Evolutionary conservation across 2,797 vertebrate species (phyloP).

Genomic region (Protonibea diacanthus): DNA sequence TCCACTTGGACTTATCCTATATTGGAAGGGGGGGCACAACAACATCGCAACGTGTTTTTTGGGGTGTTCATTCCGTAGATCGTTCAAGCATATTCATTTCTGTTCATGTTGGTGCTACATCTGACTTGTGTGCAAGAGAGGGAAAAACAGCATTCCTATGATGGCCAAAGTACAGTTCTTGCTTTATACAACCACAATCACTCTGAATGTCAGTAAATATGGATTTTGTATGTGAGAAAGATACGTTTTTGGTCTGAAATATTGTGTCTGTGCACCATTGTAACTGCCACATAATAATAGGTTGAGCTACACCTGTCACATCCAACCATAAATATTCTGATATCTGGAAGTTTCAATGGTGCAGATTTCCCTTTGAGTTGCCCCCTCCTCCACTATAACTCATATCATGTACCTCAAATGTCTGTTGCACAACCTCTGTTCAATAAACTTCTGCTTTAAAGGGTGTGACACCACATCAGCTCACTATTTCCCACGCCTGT

Average conservation of each 20-base stretch:
- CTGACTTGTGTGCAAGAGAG: constrained; percentile 51
- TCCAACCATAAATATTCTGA: constrained; percentile 63
- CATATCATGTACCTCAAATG: constrained; percentile 94
- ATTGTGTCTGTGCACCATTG: constrained; percentile 53
- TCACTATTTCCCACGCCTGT: constrained; percentile 86
- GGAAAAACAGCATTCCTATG: constrained; percentile 56
- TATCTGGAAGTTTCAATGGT: constrained; percentile 72
- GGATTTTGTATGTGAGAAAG: constrained; percentile 63
- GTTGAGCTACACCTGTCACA: constrained; percentile 49
- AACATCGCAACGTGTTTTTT: constrained; percentile 18
- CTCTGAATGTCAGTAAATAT: constrained; percentile 69
- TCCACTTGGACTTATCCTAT: constrained; percentile 84
- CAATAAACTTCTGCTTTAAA: constrained; percentile 93
- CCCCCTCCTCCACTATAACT: constrained; percentile 79
- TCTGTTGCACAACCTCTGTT: constrained; percentile 94
- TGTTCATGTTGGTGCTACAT: constrained; percentile 77
- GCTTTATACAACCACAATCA: constrained; percentile 71
- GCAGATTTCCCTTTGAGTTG: constrained; percentile 68
- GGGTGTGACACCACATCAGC: constrained; percentile 91
- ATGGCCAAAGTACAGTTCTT: constrained; percentile 76
- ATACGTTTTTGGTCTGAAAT: constrained; percentile 56
- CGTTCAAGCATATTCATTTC: constrained; percentile 61
- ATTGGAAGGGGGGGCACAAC: constrained; percentile 77
- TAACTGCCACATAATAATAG: constrained; percentile 40
- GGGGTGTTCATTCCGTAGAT: constrained; percentile 34